Evolutionary conservation across 92 coral and sea anemone genomes (phyloP), one percentile per base, ranked within the genome.

Genomic region (Parazoanthus atlanticus): DNA sequence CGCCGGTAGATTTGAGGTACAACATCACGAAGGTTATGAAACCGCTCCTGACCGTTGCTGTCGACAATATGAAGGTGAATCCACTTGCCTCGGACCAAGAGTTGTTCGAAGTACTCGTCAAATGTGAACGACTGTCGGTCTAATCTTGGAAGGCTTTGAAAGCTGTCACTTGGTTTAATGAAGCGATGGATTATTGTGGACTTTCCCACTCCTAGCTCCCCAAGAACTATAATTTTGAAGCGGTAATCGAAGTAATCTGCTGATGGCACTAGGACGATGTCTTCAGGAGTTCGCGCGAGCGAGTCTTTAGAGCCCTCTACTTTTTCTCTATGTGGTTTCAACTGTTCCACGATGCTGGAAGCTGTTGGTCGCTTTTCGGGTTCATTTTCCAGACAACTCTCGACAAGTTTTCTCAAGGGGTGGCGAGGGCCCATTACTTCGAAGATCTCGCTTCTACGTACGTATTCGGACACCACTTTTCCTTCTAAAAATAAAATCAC

Each of bases 291-390:
- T 41, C 88, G 90, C 72, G 77, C 70, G 46, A 92, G 70, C 72
- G 76, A 15, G 47, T 74, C 64, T 76, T 17, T 89, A 21, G 89
- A 47, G 19, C 85, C 85, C 29, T 76, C 76, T n/a, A 41, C 23
- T 4, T 16, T 31, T 29, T 92, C 86, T 69, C 85, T 89, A 78
- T 90, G 86, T 31, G 79, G 74, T 25, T 58, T 85, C 73, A 95
- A 76, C 49, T 74, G 82, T 10, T 86, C 90, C 26, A 90, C 86
- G 32, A 95, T 77, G 7, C 71, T 88, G 6, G 82, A 66, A 23
- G 98, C 96, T 69, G 69, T 82, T 17, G 96, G 96, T 52, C 98
- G 91, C 73, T 79, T 81, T 46, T 95, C 94, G 52, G 98, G 96
- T 31, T 76, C 43, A 79, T 93, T 89, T 72, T 90, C 88, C 15